phyloP scores from a whole-genome alignment of 2,888 invertebrate species.

The Chorisops tibialis region DNA sequence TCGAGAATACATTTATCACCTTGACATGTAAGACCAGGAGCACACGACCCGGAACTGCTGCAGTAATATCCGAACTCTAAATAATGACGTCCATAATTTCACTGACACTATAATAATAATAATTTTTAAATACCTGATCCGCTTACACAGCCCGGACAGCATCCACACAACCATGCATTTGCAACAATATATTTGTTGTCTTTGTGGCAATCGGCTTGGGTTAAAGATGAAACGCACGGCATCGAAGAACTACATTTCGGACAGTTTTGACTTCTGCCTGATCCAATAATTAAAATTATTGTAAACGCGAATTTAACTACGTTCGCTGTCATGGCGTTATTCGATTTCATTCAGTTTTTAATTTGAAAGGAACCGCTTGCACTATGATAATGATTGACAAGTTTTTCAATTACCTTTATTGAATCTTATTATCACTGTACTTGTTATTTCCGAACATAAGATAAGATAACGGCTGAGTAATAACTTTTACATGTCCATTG shows the following conservation, averaged over 20 bases:
- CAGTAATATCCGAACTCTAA: conserved; percentile 15
- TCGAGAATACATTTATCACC: conserved; percentile 38
- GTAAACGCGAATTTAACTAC: background rate
- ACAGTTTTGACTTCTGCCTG: background rate
- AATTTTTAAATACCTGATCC: conserved; percentile 31
- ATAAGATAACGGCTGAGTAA: too few species aligned
- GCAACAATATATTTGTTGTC: conserved; percentile 32
- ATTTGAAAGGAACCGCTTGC: too few species aligned
- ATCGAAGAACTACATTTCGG: conserved; percentile 25
- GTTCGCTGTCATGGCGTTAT: too few species aligned
- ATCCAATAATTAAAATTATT: background rate
- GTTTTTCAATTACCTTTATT: conserved; percentile 6
- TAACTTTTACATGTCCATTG: too few species aligned
- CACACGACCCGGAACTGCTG: conserved; percentile 36
- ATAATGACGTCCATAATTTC: background rate
- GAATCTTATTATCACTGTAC: too few species aligned
- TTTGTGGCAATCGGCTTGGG: conserved; percentile 36
- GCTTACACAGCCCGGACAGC: conserved; percentile 53
- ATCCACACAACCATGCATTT: conserved; percentile 40
- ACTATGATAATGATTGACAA: background rate
- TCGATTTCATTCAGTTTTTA: too few species aligned
- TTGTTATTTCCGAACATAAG: too few species aligned
- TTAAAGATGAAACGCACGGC: conserved; percentile 36
- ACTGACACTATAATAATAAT: background rate
- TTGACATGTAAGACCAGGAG: conserved; percentile 44